Percentiles rank a stretch among this genome's conserved stretches.
Evolutionary conservation across 2,888 invertebrate genomes (phyloP).

Genomic region (Anthoptus insignis): DNA sequence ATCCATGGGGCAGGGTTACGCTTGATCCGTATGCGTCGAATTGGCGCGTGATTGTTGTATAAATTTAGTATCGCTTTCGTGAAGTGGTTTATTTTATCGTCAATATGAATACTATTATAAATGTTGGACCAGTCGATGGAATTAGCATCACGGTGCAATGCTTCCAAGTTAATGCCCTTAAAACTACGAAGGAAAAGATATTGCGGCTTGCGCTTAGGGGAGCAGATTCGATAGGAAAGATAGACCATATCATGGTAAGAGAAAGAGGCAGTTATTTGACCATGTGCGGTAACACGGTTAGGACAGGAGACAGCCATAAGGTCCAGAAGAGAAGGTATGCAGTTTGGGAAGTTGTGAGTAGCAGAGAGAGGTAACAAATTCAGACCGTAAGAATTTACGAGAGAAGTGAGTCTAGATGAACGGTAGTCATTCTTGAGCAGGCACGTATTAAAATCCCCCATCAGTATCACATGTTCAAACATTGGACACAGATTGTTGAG

Average conservation of each 20-base stretch:
- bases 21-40: too few species aligned
- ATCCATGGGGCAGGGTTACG: too few species aligned
- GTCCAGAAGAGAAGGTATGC: neutral
- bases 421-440: too few species aligned
- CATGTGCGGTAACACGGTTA: neutral
- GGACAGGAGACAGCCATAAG: neutral
- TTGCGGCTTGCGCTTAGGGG: neutral
- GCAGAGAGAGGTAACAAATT: too few species aligned
- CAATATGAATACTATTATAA: neutral
- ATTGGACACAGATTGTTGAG: neutral
- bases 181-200: neutral
- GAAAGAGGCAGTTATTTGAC: neutral
- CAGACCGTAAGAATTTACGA: too few species aligned
- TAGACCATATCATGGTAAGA: neutral
- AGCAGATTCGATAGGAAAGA: neutral
- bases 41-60: slow-evolving; percentile 5
- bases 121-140: neutral
- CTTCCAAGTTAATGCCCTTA: slow-evolving; percentile 7
- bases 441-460: too few species aligned
- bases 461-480: too few species aligned
- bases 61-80: neutral
- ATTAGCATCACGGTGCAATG: neutral
- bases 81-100: neutral
- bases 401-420: too few species aligned
- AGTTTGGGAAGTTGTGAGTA: too few species aligned